Conservation (phyloP, 1,140 invertebrate species). For the Drosophila quadrilineata region DNA sequence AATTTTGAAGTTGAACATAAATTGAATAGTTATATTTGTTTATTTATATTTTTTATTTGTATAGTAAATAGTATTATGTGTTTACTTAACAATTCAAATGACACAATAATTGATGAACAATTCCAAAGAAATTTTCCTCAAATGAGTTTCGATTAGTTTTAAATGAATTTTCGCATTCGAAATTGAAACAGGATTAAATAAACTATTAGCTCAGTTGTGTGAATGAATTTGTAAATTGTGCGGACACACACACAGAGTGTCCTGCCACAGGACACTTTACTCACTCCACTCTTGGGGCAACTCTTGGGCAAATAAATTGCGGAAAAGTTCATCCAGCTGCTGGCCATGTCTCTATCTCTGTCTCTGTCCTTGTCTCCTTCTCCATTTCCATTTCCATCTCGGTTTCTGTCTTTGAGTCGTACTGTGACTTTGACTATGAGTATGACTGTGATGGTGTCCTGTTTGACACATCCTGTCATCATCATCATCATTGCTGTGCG, state of each 20-base stretch:
- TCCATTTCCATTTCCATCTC: too few species aligned
- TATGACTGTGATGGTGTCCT: constrained; percentile 17
- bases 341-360: not conserved
- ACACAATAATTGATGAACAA: too few species aligned
- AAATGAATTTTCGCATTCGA: too few species aligned
- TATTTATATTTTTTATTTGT: too few species aligned
- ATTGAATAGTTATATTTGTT: too few species aligned
- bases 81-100: too few species aligned
- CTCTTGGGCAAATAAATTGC: constrained; percentile 36
- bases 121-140: too few species aligned
- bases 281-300: not conserved
- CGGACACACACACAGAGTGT: constrained; percentile 13
- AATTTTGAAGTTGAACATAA: too few species aligned
- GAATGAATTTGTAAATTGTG: constrained; percentile 15
- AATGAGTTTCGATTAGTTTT: too few species aligned
- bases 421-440: too few species aligned
- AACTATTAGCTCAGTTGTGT: constrained; percentile 21
- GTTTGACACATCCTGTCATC: constrained; percentile 53
- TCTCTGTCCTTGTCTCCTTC: not conserved
- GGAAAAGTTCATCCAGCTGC: constrained; percentile 46
- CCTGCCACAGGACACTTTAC: not conserved
- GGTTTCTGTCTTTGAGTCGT: too few species aligned
- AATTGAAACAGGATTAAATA: constrained; percentile 19
- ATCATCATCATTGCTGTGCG: constrained; percentile 30
- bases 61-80: too few species aligned